Evolutionary conservation across 2,113 vertebrate genomes (phyloP), one percentile per base, ranked within the genome.

Genomic region (Periophthalmodon schlosseri): DNA sequence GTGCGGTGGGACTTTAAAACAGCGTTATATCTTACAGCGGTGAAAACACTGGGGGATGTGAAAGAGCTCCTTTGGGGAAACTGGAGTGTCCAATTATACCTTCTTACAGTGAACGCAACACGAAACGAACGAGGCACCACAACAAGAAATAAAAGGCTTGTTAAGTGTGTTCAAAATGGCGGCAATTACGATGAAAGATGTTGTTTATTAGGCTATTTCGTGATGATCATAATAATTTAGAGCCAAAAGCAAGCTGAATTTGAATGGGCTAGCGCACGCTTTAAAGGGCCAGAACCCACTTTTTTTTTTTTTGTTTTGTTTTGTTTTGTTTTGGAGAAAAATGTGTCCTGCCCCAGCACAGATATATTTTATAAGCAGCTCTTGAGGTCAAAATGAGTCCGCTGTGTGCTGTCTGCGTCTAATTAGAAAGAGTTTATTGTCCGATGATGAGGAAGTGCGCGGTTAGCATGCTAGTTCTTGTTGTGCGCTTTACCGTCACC

Each of bases 71-170:
- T 70, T 74, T 73, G 88, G 87, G 85, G 82, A 58, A 75, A 47
- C 73, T 50, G 75, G 15, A 63, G 63, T 50, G 77, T 68, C 86
- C 86, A 91, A 86, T 88, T 87, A 84, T 68, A 68, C 39, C 82
- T 74, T 56, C 75, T 84, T 54, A 66, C 68, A 77, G 65, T 56
- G 46, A 70, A 83, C 54, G 71, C 68, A 24, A 47, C 33, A 68
- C 52, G 83, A 74, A 23, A 50, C 74, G 72, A 49, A 54, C 65
- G 46, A 50, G 72, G 28, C 68, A 50, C 72, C 76, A 64, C 67
- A 72, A 28, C 61, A 63, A 58, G 46, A 24, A 71, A 58, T 64
- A 46, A 77, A 3, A 49, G 44, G 72, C 65, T 70, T 80, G 81
- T 56, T 20, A 20, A 52, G 70, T 75, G 77, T 84, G 70, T 34